Evolutionary conservation across 2,888 invertebrate species (phyloP), one percentile per base, ranked within the genome.

Genomic region (Byasa hedistus): DNA sequence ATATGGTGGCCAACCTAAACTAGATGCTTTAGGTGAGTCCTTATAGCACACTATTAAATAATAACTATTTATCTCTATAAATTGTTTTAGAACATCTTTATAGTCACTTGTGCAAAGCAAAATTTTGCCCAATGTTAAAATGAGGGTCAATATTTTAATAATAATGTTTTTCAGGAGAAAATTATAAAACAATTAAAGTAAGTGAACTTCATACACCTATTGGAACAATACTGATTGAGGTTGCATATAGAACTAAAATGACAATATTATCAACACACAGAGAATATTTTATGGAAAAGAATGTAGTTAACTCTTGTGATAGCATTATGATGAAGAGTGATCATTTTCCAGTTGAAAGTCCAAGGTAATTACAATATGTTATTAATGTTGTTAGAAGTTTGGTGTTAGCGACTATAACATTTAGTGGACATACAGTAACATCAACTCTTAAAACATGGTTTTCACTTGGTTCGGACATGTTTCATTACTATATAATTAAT

Each of bases 201-300:
- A 98, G 98, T 17, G 95, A 97, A 78, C 93, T 98, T 10, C 95
- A 95, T 73, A 98, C 98, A 19, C 96, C 97, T 0, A 94, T 96
- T 69, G 98, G 98, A 10, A 96, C 96, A 3, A 90, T 98, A 64
- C 93, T 94, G 66, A 93, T 98, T 79, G 95, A 95, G 27, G 95
- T 98, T 15, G 94, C 96, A 10, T 98, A 98, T 83, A 94, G 98
- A 72, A 98, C 98, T 0, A 96, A 98, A 86, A 96, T 98, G 95
- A 96, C 97, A 3, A 96, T 98, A 73, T 95, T 97, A 22, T 97
- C 98, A 0, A 96, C 96, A 61, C 94, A 95, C 66, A 93, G 93
- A 55, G 93, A 93, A 61, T 94, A 93, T 74, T 94, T 95, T 71
- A 90, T 92, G 36, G 79, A 80, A 32, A 73, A 75, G 27, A 70